phyloP scores from a whole-genome alignment of 2,113 vertebrate genomes.

The Saiga tatarica region DNA sequence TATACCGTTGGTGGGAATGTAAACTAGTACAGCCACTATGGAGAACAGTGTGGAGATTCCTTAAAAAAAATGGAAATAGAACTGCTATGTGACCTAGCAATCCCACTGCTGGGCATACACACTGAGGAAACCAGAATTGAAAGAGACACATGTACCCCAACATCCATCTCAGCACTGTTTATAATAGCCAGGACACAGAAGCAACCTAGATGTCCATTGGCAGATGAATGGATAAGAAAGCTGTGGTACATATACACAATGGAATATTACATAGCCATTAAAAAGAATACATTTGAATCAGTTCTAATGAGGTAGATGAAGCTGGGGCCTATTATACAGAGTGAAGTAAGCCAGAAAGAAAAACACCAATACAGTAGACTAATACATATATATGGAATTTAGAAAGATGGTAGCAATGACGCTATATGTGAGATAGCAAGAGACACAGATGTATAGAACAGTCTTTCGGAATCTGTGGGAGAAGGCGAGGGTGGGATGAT shows the following conservation, averaged over 20 bases:
- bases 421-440: neutral
- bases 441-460: neutral
- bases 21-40: neutral
- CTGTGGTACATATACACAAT: neutral
- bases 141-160: neutral
- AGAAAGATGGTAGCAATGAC: neutral
- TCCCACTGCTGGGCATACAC: neutral
- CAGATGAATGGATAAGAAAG: neutral
- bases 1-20: neutral
- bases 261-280: neutral
- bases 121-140: accelerated
- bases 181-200: neutral
- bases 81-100: neutral
- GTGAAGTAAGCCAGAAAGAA: neutral
- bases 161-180: neutral
- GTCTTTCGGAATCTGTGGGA: neutral
- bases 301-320: neutral
- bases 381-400: neutral
- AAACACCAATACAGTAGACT: neutral
- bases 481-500: neutral
- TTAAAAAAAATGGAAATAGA: neutral
- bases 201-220: neutral
- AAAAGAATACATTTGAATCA: neutral
- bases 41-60: neutral
- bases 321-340: neutral